phyloP scores from a whole-genome alignment of 2,888 invertebrate genomes.

The Clanis bilineata region DNA sequence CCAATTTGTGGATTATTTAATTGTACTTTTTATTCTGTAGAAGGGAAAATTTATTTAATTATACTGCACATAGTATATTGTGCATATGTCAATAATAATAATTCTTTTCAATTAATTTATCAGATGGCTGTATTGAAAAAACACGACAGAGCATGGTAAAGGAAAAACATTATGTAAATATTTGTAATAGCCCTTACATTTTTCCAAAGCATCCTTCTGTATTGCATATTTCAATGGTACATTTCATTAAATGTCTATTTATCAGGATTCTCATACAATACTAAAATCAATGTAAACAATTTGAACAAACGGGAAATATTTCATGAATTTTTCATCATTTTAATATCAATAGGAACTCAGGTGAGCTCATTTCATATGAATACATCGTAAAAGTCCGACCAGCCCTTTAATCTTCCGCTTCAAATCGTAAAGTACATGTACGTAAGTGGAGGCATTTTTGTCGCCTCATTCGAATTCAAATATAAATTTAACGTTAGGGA shows the following conservation, averaged over 20 bases:
- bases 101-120: too few species aligned
- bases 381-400: constrained; percentile 42
- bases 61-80: too few species aligned
- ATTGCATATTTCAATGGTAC: too few species aligned
- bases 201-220: too few species aligned
- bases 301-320: constrained; percentile 24
- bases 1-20: too few species aligned
- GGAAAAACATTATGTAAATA: too few species aligned
- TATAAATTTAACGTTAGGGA: constrained; percentile 31
- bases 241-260: neutral
- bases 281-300: neutral
- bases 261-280: neutral
- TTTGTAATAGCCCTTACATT: too few species aligned
- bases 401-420: constrained; percentile 42
- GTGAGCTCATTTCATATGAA: constrained; percentile 45
- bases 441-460: constrained; percentile 34
- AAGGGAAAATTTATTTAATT: too few species aligned
- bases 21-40: too few species aligned
- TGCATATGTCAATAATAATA: too few species aligned
- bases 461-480: constrained; percentile 38
- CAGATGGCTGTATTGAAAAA: too few species aligned
- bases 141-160: too few species aligned
- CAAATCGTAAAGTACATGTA: constrained; percentile 38
- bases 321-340: constrained; percentile 30
- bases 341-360: constrained; percentile 39